Conservation (phyloP, 2,888 invertebrate species). For the Diarsia rubi region DNA sequence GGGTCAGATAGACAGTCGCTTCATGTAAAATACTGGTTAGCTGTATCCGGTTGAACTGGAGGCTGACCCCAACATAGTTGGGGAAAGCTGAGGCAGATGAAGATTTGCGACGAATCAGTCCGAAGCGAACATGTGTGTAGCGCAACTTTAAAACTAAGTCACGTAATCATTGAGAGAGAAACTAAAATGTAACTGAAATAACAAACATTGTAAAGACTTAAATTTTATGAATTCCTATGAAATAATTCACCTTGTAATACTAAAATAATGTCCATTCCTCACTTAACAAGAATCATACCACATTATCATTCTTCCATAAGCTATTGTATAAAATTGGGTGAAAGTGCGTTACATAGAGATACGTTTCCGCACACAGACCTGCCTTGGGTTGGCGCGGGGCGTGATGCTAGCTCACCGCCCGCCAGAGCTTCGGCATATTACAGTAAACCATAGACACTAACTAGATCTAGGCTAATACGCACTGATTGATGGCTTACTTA, state of each 20-base stretch:
- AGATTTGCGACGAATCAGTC: background rate
- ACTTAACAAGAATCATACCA: conserved; percentile 21
- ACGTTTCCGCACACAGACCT: conserved; percentile 87
- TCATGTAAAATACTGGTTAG: too few relatives aligned
- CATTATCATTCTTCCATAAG: conserved; percentile 28
- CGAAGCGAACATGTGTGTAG: background rate
- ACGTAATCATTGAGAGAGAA: conserved; percentile 2
- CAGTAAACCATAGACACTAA: conserved; percentile 80
- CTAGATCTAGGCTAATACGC: conserved; percentile 64
- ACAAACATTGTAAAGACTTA: background rate
- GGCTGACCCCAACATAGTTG: too few relatives aligned
- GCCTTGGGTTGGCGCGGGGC: conserved; percentile 87
- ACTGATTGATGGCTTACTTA: conserved; percentile 52
- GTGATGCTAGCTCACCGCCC: conserved; percentile 86
- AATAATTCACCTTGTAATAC: background rate
- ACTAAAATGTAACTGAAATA: background rate
- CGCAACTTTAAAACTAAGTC: background rate
- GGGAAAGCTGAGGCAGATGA: too few relatives aligned
- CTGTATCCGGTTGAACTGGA: too few relatives aligned
- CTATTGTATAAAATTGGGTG: conserved; percentile 44
- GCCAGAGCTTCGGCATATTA: conserved; percentile 84
- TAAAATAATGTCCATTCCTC: conserved; percentile 25
- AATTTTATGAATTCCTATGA: background rate
- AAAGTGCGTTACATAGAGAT: conserved; percentile 70
- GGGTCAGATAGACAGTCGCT: too few relatives aligned